phyloP scores from a whole-genome alignment of 2,888 invertebrate genomes.

The Tenthredo livida region DNA sequence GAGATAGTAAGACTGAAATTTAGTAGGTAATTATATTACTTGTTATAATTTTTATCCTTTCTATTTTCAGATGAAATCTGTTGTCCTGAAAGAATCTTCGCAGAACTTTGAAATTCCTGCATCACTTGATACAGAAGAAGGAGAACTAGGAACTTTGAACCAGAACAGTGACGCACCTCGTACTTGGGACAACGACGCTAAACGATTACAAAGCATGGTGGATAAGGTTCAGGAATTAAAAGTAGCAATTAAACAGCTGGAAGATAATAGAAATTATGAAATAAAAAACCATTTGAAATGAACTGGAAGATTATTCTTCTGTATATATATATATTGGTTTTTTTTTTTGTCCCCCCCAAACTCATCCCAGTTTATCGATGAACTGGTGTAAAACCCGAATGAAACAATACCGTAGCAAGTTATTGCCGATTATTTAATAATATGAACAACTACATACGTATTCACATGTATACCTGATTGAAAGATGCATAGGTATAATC shows the following conservation, averaged over 20 bases:
- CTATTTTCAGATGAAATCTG: slow-evolving; percentile 62
- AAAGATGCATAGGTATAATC: background rate
- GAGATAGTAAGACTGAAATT: too few relatives aligned
- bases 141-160: slow-evolving; percentile 35
- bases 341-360: background rate
- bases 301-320: background rate
- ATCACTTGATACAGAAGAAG: slow-evolving; percentile 60
- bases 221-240: slow-evolving; percentile 66
- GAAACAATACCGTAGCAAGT: background rate
- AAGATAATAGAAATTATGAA: slow-evolving; percentile 60
- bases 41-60: background rate
- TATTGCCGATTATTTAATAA: background rate
- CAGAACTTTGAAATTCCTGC: slow-evolving; percentile 53
- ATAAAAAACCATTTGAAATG: background rate
- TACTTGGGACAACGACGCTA: background rate
- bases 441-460: background rate
- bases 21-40: too few relatives aligned
- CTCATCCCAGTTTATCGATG: background rate
- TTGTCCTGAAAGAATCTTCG: slow-evolving; percentile 49
- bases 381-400: background rate
- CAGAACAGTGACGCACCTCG: background rate
- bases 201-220: slow-evolving; percentile 58
- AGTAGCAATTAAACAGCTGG: slow-evolving; percentile 64
- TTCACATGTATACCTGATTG: background rate
- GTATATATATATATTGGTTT: background rate